Evolutionary conservation across 2,888 invertebrate species (phyloP).

Genomic region (Drosophila anceps): DNA sequence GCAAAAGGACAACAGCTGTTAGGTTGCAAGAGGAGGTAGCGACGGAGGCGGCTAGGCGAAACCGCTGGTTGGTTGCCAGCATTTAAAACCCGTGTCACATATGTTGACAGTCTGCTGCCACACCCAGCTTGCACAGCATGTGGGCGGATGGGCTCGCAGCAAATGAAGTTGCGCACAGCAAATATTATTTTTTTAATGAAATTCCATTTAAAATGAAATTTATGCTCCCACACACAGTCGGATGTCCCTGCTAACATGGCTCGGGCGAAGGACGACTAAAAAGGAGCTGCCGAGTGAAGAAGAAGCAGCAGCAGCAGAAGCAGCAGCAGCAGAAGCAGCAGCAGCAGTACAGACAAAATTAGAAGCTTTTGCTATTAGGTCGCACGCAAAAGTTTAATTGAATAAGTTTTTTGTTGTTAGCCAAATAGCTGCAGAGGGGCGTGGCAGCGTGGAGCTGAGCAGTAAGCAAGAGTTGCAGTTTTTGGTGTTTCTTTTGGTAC

Average conservation of each 20-base stretch:
- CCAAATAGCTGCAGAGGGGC: slow-evolving; percentile 11
- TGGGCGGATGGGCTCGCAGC: slow-evolving; percentile 11
- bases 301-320: slow-evolving; percentile 2
- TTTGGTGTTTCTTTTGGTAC: slow-evolving; percentile 35
- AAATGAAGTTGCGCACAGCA: slow-evolving; percentile 62
- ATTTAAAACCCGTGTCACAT: slow-evolving; percentile 72
- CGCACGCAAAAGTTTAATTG: slow-evolving; percentile 74
- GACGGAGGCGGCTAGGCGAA: neutral
- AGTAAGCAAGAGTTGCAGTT: slow-evolving; percentile 32
- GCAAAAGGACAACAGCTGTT: slow-evolving; percentile 40
- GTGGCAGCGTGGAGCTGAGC: neutral
- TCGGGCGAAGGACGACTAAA: slow-evolving; percentile 2
- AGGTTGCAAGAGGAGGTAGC: neutral
- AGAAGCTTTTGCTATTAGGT: slow-evolving; percentile 61
- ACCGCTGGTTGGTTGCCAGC: slow-evolving; percentile 9
- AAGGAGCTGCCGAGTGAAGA: slow-evolving; percentile 1
- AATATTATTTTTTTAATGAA: slow-evolving; percentile 78
- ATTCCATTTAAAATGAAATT: slow-evolving; percentile 74
- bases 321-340: slow-evolving; percentile 8
- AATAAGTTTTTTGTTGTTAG: slow-evolving; percentile 68
- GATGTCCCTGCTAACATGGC: slow-evolving; percentile 21
- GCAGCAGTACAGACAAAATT: slow-evolving; percentile 24
- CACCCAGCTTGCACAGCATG: slow-evolving; percentile 38
- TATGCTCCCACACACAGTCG: slow-evolving; percentile 55
- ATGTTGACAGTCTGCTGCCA: slow-evolving; percentile 47